These are phyloP conservation scores for Ectropis grisescens DNA, from an alignment of 1,140 invertebrate species.

Conservation along the genomic window DNA sequence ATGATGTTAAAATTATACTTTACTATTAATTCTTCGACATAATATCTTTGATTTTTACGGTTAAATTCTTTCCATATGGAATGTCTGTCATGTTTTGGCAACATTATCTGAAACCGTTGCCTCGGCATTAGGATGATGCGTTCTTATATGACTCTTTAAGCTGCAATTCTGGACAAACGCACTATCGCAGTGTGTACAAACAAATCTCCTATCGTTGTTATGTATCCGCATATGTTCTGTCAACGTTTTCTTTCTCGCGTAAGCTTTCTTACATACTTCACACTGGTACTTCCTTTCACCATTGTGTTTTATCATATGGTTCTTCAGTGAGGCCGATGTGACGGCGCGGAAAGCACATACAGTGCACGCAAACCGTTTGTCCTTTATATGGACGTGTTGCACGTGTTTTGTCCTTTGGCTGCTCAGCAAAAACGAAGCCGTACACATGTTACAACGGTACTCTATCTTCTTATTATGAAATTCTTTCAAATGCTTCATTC, in stretches of 20 bases:
- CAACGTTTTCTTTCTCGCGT: constrained; percentile 61
- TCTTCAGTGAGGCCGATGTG: constrained; percentile 36
- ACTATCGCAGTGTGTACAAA: constrained; percentile 68
- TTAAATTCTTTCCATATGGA: too few relatives aligned
- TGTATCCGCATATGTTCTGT: constrained; percentile 68
- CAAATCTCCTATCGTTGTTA: constrained; percentile 51
- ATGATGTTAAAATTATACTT: too few relatives aligned
- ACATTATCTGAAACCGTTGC: too few relatives aligned
- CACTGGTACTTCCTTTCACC: constrained; percentile 46
- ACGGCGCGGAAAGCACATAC: constrained; percentile 53
- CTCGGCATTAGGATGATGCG: constrained; percentile 41
- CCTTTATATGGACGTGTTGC: constrained; percentile 46
- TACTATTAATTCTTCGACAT: too few relatives aligned
- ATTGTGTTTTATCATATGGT: constrained; percentile 46
- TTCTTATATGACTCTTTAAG: constrained; percentile 49
- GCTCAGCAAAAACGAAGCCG: constrained; percentile 41
- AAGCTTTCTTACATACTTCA: constrained; percentile 65
- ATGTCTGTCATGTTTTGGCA: too few relatives aligned
- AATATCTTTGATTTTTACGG: too few relatives aligned
- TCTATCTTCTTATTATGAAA: constrained; percentile 44
- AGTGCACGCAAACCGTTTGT: constrained; percentile 48
- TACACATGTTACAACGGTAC: constrained; percentile 52
- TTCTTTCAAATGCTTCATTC: constrained; percentile 57
- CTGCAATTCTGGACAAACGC: constrained; percentile 66
- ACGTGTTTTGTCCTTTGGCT: constrained; percentile 58